A percentile compares a stretch with the other conserved stretches of the same genome.
phyloP scores from a whole-genome alignment of 2,797 vertebrate species.

The Oreonectes daqikongensis region DNA sequence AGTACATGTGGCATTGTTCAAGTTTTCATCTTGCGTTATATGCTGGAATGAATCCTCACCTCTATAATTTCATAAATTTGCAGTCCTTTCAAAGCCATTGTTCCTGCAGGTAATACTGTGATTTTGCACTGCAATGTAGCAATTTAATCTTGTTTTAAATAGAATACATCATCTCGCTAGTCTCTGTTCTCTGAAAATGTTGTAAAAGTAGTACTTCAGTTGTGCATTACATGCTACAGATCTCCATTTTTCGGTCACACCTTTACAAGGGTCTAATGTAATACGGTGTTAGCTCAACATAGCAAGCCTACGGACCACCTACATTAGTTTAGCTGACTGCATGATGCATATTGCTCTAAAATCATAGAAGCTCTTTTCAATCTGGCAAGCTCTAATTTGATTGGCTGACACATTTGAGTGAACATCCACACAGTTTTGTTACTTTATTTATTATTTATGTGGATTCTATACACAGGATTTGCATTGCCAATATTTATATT shows the following conservation, averaged over 20 bases:
- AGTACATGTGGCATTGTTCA: conserved; percentile 21
- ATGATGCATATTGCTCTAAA: neutral
- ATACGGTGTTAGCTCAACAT: neutral
- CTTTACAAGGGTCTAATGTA: neutral
- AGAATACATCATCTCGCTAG: neutral
- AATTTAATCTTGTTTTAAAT: conserved; percentile 30
- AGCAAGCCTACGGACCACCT: neutral
- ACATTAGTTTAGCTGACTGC: neutral
- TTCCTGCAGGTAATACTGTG: conserved; percentile 24
- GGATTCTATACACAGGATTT: neutral
- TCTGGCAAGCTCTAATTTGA: neutral
- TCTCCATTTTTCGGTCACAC: neutral
- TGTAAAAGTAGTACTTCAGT: neutral
- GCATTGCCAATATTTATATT: no score
- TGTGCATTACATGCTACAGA: neutral
- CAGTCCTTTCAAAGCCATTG: conserved; percentile 10
- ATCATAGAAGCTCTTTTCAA: neutral
- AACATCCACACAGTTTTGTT: neutral
- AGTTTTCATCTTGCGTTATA: conserved; percentile 36
- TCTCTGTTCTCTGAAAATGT: conserved; percentile 15
- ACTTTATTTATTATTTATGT: neutral
- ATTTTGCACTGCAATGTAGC: conserved; percentile 27
- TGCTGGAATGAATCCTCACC: conserved; percentile 28
- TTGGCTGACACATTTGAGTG: neutral
- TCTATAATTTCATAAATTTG: conserved; percentile 34